Conservation (phyloP, 92 coral and sea anemone genomes). For the Chrysogorgia sp. region DNA sequence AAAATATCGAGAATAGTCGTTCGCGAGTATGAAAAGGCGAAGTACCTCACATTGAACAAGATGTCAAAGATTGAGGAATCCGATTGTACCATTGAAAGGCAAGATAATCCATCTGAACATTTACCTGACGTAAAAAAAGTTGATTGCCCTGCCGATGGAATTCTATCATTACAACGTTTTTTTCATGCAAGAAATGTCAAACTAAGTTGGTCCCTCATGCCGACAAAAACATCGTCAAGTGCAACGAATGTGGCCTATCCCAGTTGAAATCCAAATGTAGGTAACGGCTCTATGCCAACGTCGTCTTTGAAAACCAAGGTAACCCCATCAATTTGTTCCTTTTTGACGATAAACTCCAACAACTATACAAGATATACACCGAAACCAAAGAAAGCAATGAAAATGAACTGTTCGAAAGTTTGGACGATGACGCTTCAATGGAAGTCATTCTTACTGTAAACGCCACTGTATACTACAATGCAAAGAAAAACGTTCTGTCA, state of each 20-base stretch:
- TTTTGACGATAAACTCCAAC: conserved; percentile 33
- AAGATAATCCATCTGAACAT: conserved; percentile 6
- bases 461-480: conserved; percentile 25
- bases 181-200: conserved; percentile 22
- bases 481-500: conserved; percentile 28
- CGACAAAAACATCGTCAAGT: conserved; percentile 16
- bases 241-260: conserved; percentile 36
- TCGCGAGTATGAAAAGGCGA: conserved; percentile 14
- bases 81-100: conserved; percentile 1
- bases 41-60: conserved; percentile 46
- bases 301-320: background rate
- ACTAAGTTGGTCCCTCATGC: conserved; percentile 6
- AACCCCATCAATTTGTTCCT: background rate
- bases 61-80: conserved; percentile 12
- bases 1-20: conserved; percentile 25
- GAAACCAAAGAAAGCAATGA: conserved; percentile 7
- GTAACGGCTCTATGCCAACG: conserved; percentile 14
- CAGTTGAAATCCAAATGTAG: conserved; percentile 16
- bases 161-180: conserved; percentile 15
- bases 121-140: conserved; percentile 17
- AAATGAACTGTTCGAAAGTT: background rate
- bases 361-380: conserved; percentile 7
- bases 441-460: conserved; percentile 20
- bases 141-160: conserved; percentile 13
- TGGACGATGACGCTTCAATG: conserved; percentile 27